A percentile compares a stretch with the other conserved stretches of the same genome.
phyloP scores from a whole-genome alignment of 2,113 vertebrate genomes.

The Dissostichus mawsoni region DNA sequence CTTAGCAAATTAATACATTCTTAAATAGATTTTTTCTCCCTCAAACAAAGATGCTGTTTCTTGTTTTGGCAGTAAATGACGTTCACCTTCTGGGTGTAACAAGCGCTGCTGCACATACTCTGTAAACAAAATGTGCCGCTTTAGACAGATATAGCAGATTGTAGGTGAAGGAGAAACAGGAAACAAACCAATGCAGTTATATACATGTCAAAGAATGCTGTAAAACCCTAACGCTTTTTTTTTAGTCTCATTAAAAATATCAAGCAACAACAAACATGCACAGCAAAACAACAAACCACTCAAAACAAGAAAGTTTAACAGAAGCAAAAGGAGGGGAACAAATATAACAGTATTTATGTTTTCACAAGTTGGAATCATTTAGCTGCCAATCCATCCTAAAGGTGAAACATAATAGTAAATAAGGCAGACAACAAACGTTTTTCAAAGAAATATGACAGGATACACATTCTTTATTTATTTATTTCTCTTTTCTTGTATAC shows the following conservation, averaged over 20 bases:
- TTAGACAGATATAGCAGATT: not conserved
- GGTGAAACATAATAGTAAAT: too few species aligned
- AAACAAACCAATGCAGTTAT: not conserved
- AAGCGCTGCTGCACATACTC: not conserved
- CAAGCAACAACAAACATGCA: not conserved
- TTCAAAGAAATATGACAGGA: not conserved
- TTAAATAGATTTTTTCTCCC: not conserved
- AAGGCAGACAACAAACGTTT: too few species aligned
- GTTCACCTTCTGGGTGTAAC: constrained; percentile 26
- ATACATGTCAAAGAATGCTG: not conserved
- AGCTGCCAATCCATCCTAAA: too few species aligned
- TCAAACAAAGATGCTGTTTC: not conserved
- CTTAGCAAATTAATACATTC: constrained; percentile 9
- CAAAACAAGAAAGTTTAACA: not conserved
- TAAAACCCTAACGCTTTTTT: too few species aligned
- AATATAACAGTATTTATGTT: too few species aligned
- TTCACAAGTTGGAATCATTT: too few species aligned
- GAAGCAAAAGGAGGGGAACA: not conserved
- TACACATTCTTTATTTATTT: too few species aligned
- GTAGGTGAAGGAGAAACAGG: not conserved
- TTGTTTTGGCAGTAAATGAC: constrained; percentile 20
- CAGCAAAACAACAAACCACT: not conserved
- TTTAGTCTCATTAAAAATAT: not conserved
- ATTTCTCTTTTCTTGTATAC: too few species aligned
- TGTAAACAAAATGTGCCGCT: not conserved